Conservation (phyloP, 2,113 vertebrate genomes). For the Aspiorhynchus laticeps region DNA sequence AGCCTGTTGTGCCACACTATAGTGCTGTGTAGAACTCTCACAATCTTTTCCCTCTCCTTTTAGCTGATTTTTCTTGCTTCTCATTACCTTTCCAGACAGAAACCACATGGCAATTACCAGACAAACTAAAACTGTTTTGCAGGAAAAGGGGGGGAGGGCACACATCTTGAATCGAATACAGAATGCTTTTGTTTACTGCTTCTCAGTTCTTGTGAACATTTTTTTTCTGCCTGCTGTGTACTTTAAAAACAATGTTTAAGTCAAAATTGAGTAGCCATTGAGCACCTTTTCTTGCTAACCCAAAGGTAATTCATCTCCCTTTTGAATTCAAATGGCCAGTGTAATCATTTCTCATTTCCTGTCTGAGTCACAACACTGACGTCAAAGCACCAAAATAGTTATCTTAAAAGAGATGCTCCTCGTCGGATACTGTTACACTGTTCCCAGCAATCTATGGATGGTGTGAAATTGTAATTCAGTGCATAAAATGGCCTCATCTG, state of each 20-base stretch:
- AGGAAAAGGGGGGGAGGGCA: not conserved
- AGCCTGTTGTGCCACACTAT: slow-evolving; percentile 19
- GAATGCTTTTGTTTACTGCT: slow-evolving; percentile 17
- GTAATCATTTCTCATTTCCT: slow-evolving; percentile 62
- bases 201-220: no score
- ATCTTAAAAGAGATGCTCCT: slow-evolving; percentile 22
- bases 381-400: slow-evolving; percentile 43
- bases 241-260: not conserved
- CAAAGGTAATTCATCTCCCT: slow-evolving; percentile 39
- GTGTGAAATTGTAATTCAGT: not conserved
- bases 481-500: not conserved
- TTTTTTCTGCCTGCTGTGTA: not conserved
- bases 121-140: slow-evolving; percentile 21
- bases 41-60: slow-evolving; percentile 15
- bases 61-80: slow-evolving; percentile 25
- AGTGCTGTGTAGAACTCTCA: slow-evolving; percentile 13
- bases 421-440: not conserved
- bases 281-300: not conserved
- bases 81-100: slow-evolving; percentile 35
- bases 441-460: slow-evolving; percentile 7
- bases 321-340: slow-evolving; percentile 33
- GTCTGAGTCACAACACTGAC: slow-evolving; percentile 58
- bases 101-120: slow-evolving; percentile 48
- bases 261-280: not conserved
- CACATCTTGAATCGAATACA: not conserved